Conservation (phyloP, 2,888 invertebrate species). For the Chesias legatella region DNA sequence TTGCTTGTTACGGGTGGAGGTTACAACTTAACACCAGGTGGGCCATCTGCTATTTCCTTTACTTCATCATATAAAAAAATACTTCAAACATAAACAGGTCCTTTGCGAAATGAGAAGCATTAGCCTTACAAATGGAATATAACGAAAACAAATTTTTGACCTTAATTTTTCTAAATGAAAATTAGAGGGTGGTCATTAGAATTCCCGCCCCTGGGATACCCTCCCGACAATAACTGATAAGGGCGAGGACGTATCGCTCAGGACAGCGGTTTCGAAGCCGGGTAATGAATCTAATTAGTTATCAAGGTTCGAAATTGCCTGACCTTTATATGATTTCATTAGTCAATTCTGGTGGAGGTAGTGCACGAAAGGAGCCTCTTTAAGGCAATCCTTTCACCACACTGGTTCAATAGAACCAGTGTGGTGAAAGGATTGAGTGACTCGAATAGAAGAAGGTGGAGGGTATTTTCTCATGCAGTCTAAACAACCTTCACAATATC, state of each 20-base stretch:
- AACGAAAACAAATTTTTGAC: constrained; percentile 37
- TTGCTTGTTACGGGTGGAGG: no score
- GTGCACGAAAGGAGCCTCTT: no score
- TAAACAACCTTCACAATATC: no score
- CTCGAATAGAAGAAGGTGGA: no score
- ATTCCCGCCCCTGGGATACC: constrained; percentile 49
- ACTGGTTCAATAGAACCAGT: no score
- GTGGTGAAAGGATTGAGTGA: no score
- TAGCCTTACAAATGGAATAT: constrained; percentile 35
- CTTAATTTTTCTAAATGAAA: constrained; percentile 61
- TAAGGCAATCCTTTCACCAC: no score
- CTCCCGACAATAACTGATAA: constrained; percentile 52
- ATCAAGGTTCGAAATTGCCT: constrained; percentile 11
- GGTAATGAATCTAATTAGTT: constrained; percentile 16
- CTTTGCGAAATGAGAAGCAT: constrained; percentile 28
- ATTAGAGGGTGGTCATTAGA: constrained; percentile 58
- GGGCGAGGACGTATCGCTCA: constrained; percentile 28
- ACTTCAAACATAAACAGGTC: constrained; percentile 21
- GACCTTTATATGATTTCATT: constrained; percentile 13
- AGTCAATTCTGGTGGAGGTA: no score
- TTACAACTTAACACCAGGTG: no score
- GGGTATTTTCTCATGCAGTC: no score
- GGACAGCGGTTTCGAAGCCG: constrained; percentile 26
- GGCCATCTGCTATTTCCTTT: no score
- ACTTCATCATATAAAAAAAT: constrained; percentile 5